These are phyloP conservation scores for Nesometra sesokonis DNA, from an alignment of 35 echinoderm and acorn worm species.

Conservation along the genomic window DNA sequence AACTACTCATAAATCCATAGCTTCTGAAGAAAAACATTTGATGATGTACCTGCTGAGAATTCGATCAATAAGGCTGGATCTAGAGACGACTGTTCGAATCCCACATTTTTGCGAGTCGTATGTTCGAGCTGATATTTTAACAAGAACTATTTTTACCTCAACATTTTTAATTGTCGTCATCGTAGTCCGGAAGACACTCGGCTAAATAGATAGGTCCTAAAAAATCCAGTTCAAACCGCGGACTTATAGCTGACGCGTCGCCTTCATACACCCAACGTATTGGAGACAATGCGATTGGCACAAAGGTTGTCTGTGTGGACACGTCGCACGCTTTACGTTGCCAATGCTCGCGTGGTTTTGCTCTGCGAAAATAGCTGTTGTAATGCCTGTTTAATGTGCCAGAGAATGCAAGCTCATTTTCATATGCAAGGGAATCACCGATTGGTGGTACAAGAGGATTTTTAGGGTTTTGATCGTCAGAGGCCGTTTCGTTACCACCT, in stretches of 20 bases:
- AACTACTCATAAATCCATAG: too few species aligned
- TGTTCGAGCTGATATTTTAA: too few species aligned
- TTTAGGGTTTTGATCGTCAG: neutral
- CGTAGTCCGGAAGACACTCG: neutral
- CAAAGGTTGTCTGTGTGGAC: neutral
- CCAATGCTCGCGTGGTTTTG: neutral
- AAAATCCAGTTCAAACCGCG: neutral
- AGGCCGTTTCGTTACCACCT: neutral
- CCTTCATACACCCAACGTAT: neutral
- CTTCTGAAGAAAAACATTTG: too few species aligned
- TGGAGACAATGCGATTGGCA: neutral
- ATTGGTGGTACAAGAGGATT: neutral
- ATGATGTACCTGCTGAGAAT: too few species aligned
- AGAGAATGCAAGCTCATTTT: neutral
- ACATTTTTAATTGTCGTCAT: neutral
- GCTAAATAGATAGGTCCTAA: neutral
- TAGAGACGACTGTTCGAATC: too few species aligned
- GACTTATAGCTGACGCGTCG: neutral
- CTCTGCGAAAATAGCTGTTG: neutral
- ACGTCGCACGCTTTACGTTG: neutral
- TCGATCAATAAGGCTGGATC: too few species aligned
- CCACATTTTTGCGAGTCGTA: too few species aligned
- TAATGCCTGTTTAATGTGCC: neutral
- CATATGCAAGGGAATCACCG: neutral
- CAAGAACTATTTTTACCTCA: too few species aligned